Evolutionary conservation across 2,113 vertebrate species (phyloP), one percentile per base, ranked within the genome.

Genomic region (Anolis sagrei): DNA sequence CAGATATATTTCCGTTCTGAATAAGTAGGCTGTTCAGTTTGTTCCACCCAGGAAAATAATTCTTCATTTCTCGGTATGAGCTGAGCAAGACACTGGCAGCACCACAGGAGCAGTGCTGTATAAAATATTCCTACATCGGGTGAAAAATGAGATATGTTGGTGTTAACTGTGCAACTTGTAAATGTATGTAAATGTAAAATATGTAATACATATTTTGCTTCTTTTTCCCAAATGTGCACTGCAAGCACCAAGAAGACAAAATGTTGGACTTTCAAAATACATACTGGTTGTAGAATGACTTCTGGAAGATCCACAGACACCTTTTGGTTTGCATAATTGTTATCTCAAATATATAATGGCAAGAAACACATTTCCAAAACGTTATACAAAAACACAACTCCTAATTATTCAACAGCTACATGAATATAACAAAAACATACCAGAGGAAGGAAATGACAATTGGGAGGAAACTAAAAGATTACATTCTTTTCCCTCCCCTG

Each of bases 71-170:
- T 90, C 97, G 96, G 89, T 97, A 95, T 0, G 96, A 95, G 79
- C 61, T 91, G 81, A 94, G 79, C 82, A 95, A 91, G 86, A 97
- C 10, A 1, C 76, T 94, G 81, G 97, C 95, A 76, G 96, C 95
- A 75, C 97, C 97, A 93, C 97, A 98, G 92, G 94, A 96, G 92
- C 97, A 98, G 64, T 97, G 96, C 81, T 97, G 96, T 86, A 91
- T 90, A 92, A 97, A 89, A 69, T 96, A 97, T 84, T 98, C 97
- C 97, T 98, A 91, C 69, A 82, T n/a, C 76, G 83, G 81, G 54
- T 62, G 58, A 62, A 91, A 92, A 74, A 83, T 70, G 79, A 92
- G 82, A 14, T 32, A 88, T 87, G 58, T 16, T 75, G 68, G 16
- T 64, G 84, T 39, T 86, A 36, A 74, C 79, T 54, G 74, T 92